Conservation (phyloP, 2,113 vertebrate species). For the Hippoglossus stenolepis region DNA sequence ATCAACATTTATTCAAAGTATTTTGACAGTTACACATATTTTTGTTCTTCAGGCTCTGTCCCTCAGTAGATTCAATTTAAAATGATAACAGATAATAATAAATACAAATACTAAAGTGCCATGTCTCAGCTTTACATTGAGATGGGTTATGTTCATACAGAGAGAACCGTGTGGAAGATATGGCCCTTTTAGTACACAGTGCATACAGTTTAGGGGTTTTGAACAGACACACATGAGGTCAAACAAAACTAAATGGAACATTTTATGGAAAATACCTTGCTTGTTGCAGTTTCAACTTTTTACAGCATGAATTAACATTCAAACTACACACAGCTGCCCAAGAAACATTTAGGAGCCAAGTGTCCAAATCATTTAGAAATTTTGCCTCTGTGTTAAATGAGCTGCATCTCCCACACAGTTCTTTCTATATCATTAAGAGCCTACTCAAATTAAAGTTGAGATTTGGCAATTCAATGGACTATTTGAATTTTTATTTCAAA, state of each 20-base stretch:
- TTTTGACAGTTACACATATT: neutral
- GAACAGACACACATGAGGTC: neutral
- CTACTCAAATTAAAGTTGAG: neutral
- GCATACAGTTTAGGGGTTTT: neutral
- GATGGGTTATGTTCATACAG: too few relatives aligned
- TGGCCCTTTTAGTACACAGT: neutral
- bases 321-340: too few relatives aligned
- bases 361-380: too few relatives aligned
- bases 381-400: too few relatives aligned
- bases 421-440: neutral
- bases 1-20: neutral
- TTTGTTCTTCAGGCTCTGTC: neutral
- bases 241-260: neutral
- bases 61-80: neutral
- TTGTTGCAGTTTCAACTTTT: neutral
- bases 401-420: neutral
- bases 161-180: too few relatives aligned
- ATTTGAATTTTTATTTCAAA: neutral
- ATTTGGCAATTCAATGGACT: neutral
- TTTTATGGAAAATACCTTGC: neutral
- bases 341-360: too few relatives aligned
- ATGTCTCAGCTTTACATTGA: too few relatives aligned
- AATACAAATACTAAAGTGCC: too few relatives aligned
- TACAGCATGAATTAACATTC: neutral
- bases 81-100: neutral